These are phyloP conservation scores for Tachina grossa DNA, from an alignment of 2,888 invertebrate species.

Conservation along the genomic window DNA sequence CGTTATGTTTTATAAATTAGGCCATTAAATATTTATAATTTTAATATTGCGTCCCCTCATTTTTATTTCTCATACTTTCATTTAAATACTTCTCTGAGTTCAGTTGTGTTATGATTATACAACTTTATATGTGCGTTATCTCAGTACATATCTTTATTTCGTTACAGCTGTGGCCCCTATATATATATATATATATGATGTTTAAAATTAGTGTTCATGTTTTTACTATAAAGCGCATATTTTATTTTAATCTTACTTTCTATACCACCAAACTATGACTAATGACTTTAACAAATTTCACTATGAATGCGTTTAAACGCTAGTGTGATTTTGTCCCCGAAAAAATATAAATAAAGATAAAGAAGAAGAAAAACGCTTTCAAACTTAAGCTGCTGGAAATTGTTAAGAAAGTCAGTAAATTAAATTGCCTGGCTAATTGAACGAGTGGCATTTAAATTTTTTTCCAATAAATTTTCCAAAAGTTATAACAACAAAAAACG, in stretches of 20 bases:
- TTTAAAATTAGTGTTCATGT: neutral
- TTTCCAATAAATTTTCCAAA: neutral
- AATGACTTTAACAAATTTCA: constrained; percentile 57
- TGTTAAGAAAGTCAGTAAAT: neutral
- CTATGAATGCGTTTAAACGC: neutral
- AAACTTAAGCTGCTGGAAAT: neutral
- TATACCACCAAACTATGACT: constrained; percentile 62
- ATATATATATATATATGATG: neutral
- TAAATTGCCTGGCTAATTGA: neutral
- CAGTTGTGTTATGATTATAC: constrained; percentile 27
- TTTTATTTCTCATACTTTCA: constrained; percentile 46
- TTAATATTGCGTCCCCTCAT: constrained; percentile 8
- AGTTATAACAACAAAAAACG: neutral
- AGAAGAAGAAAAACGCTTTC: neutral
- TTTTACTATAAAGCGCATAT: neutral
- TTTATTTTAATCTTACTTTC: constrained; percentile 53
- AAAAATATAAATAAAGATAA: neutral
- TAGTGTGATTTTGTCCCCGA: neutral
- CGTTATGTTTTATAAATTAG: neutral
- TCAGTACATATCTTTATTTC: constrained; percentile 1
- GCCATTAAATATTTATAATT: constrained; percentile 18
- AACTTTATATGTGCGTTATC: neutral
- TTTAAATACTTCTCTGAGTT: constrained; percentile 17
- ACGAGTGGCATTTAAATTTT: neutral
- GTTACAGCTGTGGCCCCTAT: neutral